A percentile compares a stretch with the other conserved stretches of the same genome.
Evolutionary conservation across 2,113 vertebrate genomes (phyloP).

Genomic region (Phrynosoma blainvillii): DNA sequence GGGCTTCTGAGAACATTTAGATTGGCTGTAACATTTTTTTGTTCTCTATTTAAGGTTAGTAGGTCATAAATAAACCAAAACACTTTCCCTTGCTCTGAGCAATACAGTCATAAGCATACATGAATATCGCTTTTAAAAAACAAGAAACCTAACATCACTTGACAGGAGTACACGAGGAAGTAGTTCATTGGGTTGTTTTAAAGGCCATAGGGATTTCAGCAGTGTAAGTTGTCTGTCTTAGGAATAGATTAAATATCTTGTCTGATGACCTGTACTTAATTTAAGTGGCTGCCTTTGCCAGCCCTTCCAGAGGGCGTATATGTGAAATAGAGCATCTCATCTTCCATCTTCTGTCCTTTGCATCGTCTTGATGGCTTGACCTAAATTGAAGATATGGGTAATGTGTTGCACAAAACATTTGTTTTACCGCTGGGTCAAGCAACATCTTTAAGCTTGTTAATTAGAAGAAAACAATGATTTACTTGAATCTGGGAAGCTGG

Average conservation of each 20-base stretch:
- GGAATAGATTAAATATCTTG: conserved; percentile 75
- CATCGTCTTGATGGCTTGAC: conserved; percentile 79
- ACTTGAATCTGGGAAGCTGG: background rate
- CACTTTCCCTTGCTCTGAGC: conserved; percentile 72
- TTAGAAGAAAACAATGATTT: conserved; percentile 4
- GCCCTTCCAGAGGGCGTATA: conserved; percentile 82
- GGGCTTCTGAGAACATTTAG: conserved; percentile 59
- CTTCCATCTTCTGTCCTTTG: conserved; percentile 58
- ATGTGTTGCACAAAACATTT: conserved; percentile 50
- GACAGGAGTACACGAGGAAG: conserved; percentile 83
- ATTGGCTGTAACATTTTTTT: conserved; percentile 42
- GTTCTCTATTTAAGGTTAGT: conserved; percentile 70
- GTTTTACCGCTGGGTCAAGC: background rate
- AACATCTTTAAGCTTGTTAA: conserved; percentile 19
- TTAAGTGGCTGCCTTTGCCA: conserved; percentile 86
- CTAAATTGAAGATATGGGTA: conserved; percentile 79
- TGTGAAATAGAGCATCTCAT: conserved; percentile 81
- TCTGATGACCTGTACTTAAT: conserved; percentile 88
- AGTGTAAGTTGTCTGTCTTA: conserved; percentile 71
- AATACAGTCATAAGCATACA: conserved; percentile 63
- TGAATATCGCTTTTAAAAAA: conserved; percentile 65
- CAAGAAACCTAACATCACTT: conserved; percentile 73
- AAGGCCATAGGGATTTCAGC: conserved; percentile 76
- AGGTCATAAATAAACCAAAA: conserved; percentile 82
- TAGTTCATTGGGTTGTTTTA: conserved; percentile 61